These are phyloP conservation scores for Dendronephthya gigantea DNA, from an alignment of 64 coral and sea anemone genomes.

Conservation along the genomic window DNA sequence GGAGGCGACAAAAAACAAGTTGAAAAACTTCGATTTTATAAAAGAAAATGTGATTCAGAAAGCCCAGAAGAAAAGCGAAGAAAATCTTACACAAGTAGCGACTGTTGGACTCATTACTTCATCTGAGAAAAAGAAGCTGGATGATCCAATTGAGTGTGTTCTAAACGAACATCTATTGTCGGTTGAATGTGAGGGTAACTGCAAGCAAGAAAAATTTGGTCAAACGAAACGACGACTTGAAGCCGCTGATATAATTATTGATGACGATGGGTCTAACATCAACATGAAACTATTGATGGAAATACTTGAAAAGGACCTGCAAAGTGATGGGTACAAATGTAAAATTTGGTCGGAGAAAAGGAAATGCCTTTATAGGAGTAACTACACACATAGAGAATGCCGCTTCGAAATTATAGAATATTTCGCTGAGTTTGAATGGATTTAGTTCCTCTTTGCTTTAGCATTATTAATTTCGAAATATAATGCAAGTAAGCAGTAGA, in stretches of 20 bases:
- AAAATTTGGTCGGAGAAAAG: background rate
- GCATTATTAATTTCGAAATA: no score
- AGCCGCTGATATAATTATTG: background rate
- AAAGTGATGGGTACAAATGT: slow-evolving; percentile 12
- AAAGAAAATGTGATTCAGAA: background rate
- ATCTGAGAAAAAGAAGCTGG: background rate
- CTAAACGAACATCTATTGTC: background rate
- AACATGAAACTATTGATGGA: background rate
- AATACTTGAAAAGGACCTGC: background rate
- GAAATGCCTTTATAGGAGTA: background rate
- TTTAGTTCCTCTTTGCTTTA: background rate
- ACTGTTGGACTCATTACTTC: background rate
- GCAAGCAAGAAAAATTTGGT: background rate
- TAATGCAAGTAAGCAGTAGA: no score
- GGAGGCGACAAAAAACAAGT: background rate
- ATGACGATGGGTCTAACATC: background rate
- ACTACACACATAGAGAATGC: slow-evolving; percentile 7
- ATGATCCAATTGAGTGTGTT: background rate
- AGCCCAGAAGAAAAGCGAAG: background rate
- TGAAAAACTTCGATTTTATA: background rate
- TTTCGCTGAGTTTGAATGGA: background rate
- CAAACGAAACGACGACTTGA: background rate
- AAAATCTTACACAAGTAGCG: background rate
- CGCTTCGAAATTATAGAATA: background rate
- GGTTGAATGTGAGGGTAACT: background rate